Base-by-base conservation (phyloP, 2,797 vertebrate genomes). In the Oreonectes daqikongensis region DNA sequence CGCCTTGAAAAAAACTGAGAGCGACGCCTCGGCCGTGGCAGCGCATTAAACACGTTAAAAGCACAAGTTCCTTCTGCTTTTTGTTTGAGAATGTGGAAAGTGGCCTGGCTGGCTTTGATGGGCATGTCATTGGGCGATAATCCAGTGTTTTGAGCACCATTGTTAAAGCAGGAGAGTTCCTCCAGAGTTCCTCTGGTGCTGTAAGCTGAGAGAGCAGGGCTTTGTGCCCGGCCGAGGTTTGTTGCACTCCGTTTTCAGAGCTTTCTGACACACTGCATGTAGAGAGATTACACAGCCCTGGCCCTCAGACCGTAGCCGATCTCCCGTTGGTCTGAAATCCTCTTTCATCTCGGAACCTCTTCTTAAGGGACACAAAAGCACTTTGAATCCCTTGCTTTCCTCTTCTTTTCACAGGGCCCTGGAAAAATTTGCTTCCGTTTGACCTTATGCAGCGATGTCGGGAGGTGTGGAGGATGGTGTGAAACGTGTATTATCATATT, bases 101-200 rank as follows among this genome's bases (percentile, higher is more conserved):
- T 69, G 28, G 64, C 73, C 20, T 57, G 80, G 69, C 73, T 20
- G 69, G 75, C 77, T 85, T 83, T 84, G 79, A 86, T 83, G 84
- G 83, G 78, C 83, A 83, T 76, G 81, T 84, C 78, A 80, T 70
- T 70, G 26, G 65, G 63, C 66, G 48, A 73, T 83, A 86, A 86
- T 86, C 83, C 83, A 84, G 76, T 80, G 82, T 79, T 78, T 72
- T 64, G 71, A 60, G 26, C 48, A 50, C 82, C 67, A 80, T 84
- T 85, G 84, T 85, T 80, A 66, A 69, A 60, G 52, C 30, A 32
- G 24, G 40, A 55, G 74, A 78, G 66, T 81, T 84, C 81, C 72
- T 82, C 73, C 66, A 74, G 76, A 75, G 81, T 81, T 82, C 78
- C 82, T 81, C 78, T 82, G 69, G 75, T 68, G 48, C 59, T 60